Base-by-base conservation (phyloP, 2,113 vertebrate species). In the Tupaia tana region DNA sequence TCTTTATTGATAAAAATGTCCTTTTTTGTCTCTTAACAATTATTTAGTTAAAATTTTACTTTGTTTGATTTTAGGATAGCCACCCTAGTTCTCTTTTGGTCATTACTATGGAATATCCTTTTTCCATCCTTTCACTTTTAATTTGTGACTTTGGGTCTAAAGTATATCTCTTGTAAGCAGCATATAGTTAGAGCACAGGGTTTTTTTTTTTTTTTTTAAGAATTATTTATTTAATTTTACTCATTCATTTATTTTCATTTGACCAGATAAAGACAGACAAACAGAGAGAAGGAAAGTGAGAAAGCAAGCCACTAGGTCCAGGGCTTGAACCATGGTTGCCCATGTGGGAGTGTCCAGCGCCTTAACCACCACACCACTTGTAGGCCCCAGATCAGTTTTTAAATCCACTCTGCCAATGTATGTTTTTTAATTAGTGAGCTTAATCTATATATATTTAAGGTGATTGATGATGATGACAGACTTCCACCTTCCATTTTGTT, bases 371-470 rank as follows among this genome's bases (percentile, higher is more conserved):
- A 43, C 43, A 43, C 43, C 43, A 43, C 43, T 43, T 43, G 43
- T 5, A 43, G 43, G 43, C 43, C 43, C 43, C 43, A 43, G 43
- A 43, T 43, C 43, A 43, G 19, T 82, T 77, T 92, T 84, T 86
- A 24, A 59, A 84, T 78, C 16, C 66, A 87, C 31, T 94, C 77
- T 81, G 54, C n/a, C 59, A 87, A 25, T 77, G 75, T 89, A 56
- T 85, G 25, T 67, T 43, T 81, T 95, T 93, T 88, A 91, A 61
- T 89, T 90, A 29, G 4, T 89, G 27, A 79, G 73, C 83, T 90
- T 94, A 90, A 88, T 52, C 61, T 19, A 82, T 74, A 74, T 90
- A 94, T 27, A 66, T 91, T 95, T 89, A 71, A 95, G 86, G 52
- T 90, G 67, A 83, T 59, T 89, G 11, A 27, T 89, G 59, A 93